Conservation (phyloP, 2,797 vertebrate species). For the Crenuchus spilurus region DNA sequence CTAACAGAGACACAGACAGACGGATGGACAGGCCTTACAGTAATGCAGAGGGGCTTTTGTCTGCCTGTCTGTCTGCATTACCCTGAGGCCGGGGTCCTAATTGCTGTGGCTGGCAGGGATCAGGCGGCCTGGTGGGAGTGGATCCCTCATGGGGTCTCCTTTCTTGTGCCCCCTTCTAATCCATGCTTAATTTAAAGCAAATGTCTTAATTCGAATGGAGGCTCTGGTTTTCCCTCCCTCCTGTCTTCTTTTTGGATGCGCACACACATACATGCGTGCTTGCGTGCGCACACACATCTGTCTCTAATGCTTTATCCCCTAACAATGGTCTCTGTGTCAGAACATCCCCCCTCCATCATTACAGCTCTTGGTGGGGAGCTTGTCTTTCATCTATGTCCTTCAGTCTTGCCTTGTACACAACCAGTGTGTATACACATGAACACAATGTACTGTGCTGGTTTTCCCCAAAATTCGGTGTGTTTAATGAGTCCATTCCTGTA, state of each 20-base stretch:
- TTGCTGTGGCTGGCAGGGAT: conserved; percentile 69
- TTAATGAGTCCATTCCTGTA: not conserved
- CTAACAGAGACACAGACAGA: conserved; percentile 59
- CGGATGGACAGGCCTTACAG: conserved; percentile 60
- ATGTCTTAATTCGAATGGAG: conserved; percentile 65
- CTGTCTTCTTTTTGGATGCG: not conserved
- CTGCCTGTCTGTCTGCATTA: conserved; percentile 76
- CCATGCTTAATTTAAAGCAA: conserved; percentile 62
- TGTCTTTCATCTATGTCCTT: conserved; percentile 57
- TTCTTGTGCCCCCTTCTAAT: conserved; percentile 44
- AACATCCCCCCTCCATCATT: conserved; percentile 34
- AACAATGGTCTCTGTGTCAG: conserved; percentile 51
- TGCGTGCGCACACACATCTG: conserved; percentile 17
- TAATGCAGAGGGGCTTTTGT: conserved; percentile 71
- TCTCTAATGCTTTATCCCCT: conserved; percentile 41
- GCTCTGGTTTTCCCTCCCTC: conserved; percentile 41
- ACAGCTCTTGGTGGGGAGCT: conserved; percentile 40
- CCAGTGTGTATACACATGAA: not conserved
- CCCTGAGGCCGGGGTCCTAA: conserved; percentile 73
- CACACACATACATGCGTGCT: not conserved
- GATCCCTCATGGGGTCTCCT: conserved; percentile 46
- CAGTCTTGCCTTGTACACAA: conserved; percentile 27
- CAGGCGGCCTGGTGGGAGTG: conserved; percentile 59
- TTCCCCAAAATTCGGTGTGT: not conserved
- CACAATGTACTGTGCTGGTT: not conserved